Conservation (phyloP, 2,113 vertebrate species). For the Atherinomorus stipes region DNA sequence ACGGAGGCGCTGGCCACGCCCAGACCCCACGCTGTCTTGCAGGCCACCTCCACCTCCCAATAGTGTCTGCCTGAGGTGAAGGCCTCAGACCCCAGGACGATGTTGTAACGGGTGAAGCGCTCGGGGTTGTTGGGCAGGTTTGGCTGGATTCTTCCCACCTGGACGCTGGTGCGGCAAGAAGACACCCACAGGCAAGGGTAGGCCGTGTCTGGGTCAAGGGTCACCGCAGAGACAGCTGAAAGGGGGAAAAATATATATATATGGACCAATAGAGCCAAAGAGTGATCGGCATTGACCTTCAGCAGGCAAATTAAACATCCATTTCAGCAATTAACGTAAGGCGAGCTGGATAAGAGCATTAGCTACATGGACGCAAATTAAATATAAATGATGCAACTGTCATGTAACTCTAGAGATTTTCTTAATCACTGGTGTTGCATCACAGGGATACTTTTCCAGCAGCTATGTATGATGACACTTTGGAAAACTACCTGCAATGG, state of each 20-base stretch:
- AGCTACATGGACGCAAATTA: conserved; percentile 44
- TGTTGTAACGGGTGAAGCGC: conserved; percentile 88
- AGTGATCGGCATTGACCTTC: conserved; percentile 39
- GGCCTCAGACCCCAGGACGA: conserved; percentile 79
- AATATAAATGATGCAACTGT: conserved; percentile 5
- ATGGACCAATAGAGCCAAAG: background rate
- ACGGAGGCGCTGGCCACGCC: conserved; percentile 83
- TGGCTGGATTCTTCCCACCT: conserved; percentile 75
- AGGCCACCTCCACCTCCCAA: conserved; percentile 89
- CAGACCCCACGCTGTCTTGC: conserved; percentile 89
- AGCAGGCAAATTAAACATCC: conserved; percentile 29
- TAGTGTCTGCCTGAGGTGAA: conserved; percentile 84
- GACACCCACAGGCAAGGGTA: conserved; percentile 87
- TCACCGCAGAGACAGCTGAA: conserved; percentile 72
- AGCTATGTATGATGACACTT: too few species aligned
- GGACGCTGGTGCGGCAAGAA: conserved; percentile 81
- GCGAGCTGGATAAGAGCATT: conserved; percentile 40
- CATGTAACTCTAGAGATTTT: too few species aligned
- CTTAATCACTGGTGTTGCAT: too few species aligned
- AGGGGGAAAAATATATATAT: background rate
- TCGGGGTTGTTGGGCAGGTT: conserved; percentile 79
- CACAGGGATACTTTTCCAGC: too few species aligned
- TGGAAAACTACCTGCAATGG: too few species aligned
- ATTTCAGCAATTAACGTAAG: conserved; percentile 39
- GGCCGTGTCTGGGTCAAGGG: conserved; percentile 85